Conservation (phyloP, 2,113 vertebrate genomes). For the Colinus virginianus region DNA sequence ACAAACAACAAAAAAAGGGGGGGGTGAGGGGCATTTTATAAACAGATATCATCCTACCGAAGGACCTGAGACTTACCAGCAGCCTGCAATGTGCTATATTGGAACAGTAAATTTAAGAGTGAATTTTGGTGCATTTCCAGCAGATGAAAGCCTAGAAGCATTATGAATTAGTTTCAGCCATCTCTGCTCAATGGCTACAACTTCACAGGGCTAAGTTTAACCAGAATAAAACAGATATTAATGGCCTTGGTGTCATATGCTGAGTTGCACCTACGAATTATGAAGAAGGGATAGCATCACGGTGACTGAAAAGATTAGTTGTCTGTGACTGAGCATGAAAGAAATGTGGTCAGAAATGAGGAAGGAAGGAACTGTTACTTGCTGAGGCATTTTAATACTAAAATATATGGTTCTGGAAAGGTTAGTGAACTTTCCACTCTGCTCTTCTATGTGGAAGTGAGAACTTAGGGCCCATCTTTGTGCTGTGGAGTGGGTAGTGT, state of each 20-base stretch:
- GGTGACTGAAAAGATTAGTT: slow-evolving; percentile 37
- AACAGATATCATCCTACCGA: background rate
- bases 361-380: slow-evolving; percentile 9
- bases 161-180: slow-evolving; percentile 1
- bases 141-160: background rate
- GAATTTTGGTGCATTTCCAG: background rate
- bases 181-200: background rate
- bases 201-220: background rate
- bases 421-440: slow-evolving; percentile 41
- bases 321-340: background rate
- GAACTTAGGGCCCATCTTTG: background rate
- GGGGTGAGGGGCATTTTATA: background rate
- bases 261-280: background rate
- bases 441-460: slow-evolving; percentile 10
- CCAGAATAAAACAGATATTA: background rate
- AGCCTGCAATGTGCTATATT: background rate
- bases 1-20: background rate
- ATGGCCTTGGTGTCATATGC: background rate
- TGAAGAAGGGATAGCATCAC: background rate
- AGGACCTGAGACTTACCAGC: background rate
- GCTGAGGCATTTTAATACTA: slow-evolving; percentile 26
- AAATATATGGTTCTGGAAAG: slow-evolving; percentile 14
- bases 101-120: slow-evolving; percentile 16
- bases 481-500: background rate
- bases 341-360: slow-evolving; percentile 33